Base-by-base conservation (phyloP, 2,888 invertebrate species). In the Acronicta aceris region DNA sequence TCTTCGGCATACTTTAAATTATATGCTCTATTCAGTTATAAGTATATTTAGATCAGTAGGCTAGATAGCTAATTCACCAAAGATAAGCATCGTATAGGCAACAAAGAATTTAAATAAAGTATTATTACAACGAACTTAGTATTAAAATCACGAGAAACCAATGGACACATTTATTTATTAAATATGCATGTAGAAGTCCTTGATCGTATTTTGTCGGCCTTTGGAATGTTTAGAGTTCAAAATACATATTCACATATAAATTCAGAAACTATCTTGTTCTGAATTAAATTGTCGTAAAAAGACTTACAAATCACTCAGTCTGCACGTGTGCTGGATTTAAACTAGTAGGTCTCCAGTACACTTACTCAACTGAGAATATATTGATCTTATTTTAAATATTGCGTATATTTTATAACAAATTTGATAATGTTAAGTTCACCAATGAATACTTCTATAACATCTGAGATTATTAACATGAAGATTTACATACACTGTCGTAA, bases 221-320 rank as follows among this genome's bases (percentile, higher is more conserved):
- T 72, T 48, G 57, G 61, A 65, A 66, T 71, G 63, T 59, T 55
- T 59, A 45, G 52, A 67, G 55, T 61, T 60, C 33, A 65, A 53
- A 59, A 65, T 67, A 53, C 27, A 56, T 56, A 52, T 59, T 51
- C 59, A 59, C 60, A 43, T 55, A 66, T 38, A 36, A 50, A 59
- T 63, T 57, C 59, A 64, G 46, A 67, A 59, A 67, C 62, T 60
- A 49, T 57, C 56, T 59, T 43, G 58, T 52, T 62, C 59, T 59
- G 71, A 62, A 74, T 73, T 67, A 77, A 68, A 71, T 48, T 51
- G 65, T 65, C 68, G 78, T 76, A 71, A 74, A 59, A 73, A 68
- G 33, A 48, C 55, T 66, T 43, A 78, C 65, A 71, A 76, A 67
- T 74, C 64, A 59, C 55, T 61, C 48, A 36, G 50, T 40, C 36